phyloP scores from a whole-genome alignment of 2,888 invertebrate genomes.

The Crepidodera aurea region DNA sequence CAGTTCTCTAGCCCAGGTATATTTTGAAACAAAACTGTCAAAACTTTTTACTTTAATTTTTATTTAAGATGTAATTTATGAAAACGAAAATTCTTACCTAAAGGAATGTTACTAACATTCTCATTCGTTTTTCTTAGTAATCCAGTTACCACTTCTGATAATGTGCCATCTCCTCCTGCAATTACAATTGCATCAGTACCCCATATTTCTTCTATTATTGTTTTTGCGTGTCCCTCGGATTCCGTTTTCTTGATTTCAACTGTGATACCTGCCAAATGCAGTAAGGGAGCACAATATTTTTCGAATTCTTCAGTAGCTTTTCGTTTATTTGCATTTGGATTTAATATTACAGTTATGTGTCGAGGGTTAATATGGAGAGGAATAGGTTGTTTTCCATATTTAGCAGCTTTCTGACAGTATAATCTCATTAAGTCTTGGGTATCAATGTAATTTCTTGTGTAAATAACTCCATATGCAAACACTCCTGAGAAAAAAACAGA shows the following conservation, averaged over 20 bases:
- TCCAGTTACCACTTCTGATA: slow-evolving; percentile 88
- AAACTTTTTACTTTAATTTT: too few species aligned
- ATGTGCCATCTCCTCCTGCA: slow-evolving; percentile 94
- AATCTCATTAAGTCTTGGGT: slow-evolving; percentile 79
- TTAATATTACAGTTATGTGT: slow-evolving; percentile 85
- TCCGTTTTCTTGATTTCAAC: slow-evolving; percentile 82
- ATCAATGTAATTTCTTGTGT: slow-evolving; percentile 74
- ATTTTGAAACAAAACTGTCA: too few species aligned
- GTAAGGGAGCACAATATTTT: slow-evolving; percentile 90
- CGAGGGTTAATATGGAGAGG: slow-evolving; percentile 69
- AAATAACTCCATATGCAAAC: slow-evolving; percentile 75
- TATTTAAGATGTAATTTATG: too few species aligned
- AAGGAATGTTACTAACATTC: slow-evolving; percentile 46
- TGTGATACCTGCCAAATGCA: slow-evolving; percentile 89
- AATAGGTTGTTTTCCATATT: slow-evolving; percentile 73
- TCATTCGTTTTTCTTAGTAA: slow-evolving; percentile 78
- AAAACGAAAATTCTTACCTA: too few species aligned
- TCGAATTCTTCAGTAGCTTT: slow-evolving; percentile 76
- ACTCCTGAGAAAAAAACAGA: slow-evolving; percentile 74
- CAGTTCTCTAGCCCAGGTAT: too few species aligned
- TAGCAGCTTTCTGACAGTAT: slow-evolving; percentile 79
- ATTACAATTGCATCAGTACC: slow-evolving; percentile 84
- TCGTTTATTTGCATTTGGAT: slow-evolving; percentile 89
- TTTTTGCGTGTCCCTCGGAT: slow-evolving; percentile 87
- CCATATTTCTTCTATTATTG: slow-evolving; percentile 77